phyloP scores from a whole-genome alignment of 2,797 vertebrate genomes.

The Eidolon dupreanum region DNA sequence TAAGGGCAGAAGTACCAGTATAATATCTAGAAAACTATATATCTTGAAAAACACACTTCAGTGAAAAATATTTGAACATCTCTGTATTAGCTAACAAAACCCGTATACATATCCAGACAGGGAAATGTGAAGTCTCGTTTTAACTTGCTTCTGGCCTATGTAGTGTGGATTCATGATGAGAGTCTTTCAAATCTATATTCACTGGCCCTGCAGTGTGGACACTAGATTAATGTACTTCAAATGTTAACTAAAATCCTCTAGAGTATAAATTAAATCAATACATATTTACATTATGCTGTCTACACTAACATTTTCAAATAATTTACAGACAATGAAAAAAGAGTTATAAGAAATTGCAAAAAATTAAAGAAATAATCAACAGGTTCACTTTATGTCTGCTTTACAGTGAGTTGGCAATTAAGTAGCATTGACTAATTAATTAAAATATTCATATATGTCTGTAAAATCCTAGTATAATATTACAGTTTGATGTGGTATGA shows the following conservation, averaged over 20 bases:
- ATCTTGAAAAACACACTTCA: neutral
- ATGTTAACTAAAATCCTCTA: neutral
- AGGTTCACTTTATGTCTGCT: neutral
- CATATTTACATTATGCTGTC: neutral
- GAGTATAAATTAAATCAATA: neutral
- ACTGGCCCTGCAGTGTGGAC: neutral
- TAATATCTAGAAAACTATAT: neutral
- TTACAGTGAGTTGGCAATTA: neutral
- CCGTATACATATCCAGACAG: neutral
- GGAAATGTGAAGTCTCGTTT: neutral
- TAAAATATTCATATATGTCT: neutral
- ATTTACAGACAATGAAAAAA: neutral
- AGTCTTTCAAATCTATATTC: neutral
- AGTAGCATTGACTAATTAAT: neutral
- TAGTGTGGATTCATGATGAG: neutral
- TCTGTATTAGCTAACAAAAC: neutral
- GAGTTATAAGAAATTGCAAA: neutral
- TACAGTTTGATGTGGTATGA: neutral
- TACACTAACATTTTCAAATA: neutral
- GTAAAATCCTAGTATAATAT: neutral
- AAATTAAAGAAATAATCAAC: slow-evolving; percentile 13
- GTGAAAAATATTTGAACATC: neutral
- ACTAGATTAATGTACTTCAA: neutral
- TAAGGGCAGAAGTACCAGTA: neutral
- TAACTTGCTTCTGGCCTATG: neutral